These are phyloP conservation scores for Mimachlamys varia DNA, from an alignment of 2,888 invertebrate genomes.

Conservation along the genomic window DNA sequence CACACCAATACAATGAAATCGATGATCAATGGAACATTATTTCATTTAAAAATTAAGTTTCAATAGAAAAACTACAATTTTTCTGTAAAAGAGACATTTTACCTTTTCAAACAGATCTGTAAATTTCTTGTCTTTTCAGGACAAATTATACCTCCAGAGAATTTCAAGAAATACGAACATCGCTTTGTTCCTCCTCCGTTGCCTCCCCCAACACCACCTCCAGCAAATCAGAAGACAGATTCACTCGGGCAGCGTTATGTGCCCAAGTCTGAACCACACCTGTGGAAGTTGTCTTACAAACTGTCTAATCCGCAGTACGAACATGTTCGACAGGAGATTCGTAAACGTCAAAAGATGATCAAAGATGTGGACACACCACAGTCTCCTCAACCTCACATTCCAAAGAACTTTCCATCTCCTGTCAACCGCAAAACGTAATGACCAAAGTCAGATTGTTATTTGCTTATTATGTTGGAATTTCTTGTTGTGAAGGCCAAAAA, in stretches of 20 bases:
- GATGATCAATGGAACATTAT: too few species aligned
- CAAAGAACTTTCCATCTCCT: conserved; percentile 41
- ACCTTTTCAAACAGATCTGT: too few species aligned
- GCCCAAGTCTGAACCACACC: conserved; percentile 69
- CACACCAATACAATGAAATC: too few species aligned
- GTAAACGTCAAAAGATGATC: conserved; percentile 62
- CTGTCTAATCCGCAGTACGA: conserved; percentile 76
- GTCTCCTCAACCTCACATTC: conserved; percentile 32
- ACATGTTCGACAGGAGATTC: conserved; percentile 69
- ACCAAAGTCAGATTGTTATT: background rate
- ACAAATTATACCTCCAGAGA: conserved; percentile 78
- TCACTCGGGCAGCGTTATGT: conserved; percentile 75
- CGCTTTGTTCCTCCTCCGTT: conserved; percentile 73
- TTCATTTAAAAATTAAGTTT: too few species aligned
- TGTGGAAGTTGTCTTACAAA: conserved; percentile 78
- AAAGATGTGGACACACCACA: conserved; percentile 47
- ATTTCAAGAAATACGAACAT: conserved; percentile 77
- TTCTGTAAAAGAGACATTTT: too few species aligned
- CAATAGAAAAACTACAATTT: too few species aligned
- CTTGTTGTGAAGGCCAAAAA: background rate
- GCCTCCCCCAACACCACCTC: conserved; percentile 69
- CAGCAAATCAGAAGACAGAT: conserved; percentile 71
- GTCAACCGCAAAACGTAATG: background rate
- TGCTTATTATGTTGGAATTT: background rate
- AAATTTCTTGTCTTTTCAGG: conserved; percentile 66